A percentile compares a stretch with the other conserved stretches of the same genome.
Evolutionary conservation across 2,113 vertebrate species (phyloP).

Genomic region (Melierax canorus): DNA sequence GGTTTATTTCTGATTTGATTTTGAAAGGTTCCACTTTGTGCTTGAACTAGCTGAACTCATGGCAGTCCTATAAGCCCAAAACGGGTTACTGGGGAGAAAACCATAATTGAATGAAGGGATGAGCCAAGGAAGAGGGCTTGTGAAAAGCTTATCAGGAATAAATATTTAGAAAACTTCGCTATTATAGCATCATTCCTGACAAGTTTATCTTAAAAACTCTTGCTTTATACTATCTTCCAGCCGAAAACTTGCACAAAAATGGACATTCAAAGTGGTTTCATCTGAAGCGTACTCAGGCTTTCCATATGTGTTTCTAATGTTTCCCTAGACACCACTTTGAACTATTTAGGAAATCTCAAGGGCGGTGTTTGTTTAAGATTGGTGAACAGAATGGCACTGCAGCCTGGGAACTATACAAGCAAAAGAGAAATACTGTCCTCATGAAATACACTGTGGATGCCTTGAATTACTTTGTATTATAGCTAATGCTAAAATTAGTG

Average conservation of each 20-base stretch:
- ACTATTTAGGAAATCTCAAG: conserved; percentile 48
- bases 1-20: neutral
- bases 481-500: conserved; percentile 53
- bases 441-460: conserved; percentile 11
- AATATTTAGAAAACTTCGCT: conserved; percentile 47
- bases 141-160: conserved; percentile 38
- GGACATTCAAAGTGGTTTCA: conserved; percentile 18
- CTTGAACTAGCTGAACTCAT: neutral
- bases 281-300: conserved; percentile 2
- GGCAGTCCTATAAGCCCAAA: neutral
- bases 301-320: conserved; percentile 31
- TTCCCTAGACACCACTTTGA: conserved; percentile 45
- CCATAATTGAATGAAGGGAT: neutral
- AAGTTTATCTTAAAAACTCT: conserved; percentile 31
- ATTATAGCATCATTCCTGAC: conserved; percentile 9
- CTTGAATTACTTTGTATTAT: conserved; percentile 25
- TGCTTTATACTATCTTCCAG: neutral
- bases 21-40: neutral
- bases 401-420: conserved; percentile 43
- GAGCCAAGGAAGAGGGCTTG: neutral
- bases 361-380: conserved; percentile 11
- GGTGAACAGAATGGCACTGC: conserved; percentile 41
- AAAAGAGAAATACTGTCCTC: conserved; percentile 21
- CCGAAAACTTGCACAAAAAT: conserved; percentile 35
- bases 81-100: no score